Percentiles rank a stretch among this genome's conserved stretches.
These are phyloP conservation scores for Zaprionus capensis DNA, from an alignment of 1,140 invertebrate genomes.

Conservation along the genomic window DNA sequence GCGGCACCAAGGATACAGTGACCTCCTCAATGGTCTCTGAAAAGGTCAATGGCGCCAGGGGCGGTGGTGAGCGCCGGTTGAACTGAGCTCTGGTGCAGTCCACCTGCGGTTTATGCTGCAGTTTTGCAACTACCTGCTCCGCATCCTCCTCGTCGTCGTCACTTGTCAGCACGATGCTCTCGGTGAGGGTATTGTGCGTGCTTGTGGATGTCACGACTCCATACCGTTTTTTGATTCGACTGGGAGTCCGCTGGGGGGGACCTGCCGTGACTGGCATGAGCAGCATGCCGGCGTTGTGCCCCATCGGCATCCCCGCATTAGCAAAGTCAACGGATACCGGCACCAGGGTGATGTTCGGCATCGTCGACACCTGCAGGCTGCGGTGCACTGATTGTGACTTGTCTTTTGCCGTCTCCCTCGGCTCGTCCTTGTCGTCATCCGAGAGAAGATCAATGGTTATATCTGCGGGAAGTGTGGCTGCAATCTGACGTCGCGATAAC, in stretches of 20 bases:
- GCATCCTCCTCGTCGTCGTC: conserved; percentile 58
- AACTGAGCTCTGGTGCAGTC: background rate
- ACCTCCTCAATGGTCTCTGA: conserved; percentile 72
- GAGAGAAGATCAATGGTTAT: conserved; percentile 80
- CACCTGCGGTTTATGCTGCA: background rate
- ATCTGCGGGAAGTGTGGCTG: conserved; percentile 50
- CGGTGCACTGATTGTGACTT: background rate
- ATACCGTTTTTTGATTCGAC: conserved; percentile 13
- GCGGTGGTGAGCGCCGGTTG: conserved; percentile 53
- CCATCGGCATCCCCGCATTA: conserved; percentile 8
- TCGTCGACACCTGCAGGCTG: conserved; percentile 25
- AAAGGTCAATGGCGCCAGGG: conserved; percentile 59
- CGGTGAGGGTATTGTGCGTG: conserved; percentile 11
- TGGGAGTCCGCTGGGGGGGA: background rate
- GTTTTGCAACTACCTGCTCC: background rate
- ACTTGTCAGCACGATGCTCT: conserved; percentile 77
- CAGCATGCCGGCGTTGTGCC: conserved; percentile 33
- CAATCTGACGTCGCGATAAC: conserved; percentile 47
- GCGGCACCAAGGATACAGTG: conserved; percentile 76
- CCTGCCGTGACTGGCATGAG: conserved; percentile 15
- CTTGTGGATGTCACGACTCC: conserved; percentile 22
- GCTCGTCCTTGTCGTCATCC: conserved; percentile 55
- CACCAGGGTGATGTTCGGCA: conserved; percentile 57
- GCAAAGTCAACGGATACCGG: conserved; percentile 40
- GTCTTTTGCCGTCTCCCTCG: background rate